phyloP scores from a whole-genome alignment of 35 echinoderm and acorn worm species.

The Holothuria glaberrima region DNA sequence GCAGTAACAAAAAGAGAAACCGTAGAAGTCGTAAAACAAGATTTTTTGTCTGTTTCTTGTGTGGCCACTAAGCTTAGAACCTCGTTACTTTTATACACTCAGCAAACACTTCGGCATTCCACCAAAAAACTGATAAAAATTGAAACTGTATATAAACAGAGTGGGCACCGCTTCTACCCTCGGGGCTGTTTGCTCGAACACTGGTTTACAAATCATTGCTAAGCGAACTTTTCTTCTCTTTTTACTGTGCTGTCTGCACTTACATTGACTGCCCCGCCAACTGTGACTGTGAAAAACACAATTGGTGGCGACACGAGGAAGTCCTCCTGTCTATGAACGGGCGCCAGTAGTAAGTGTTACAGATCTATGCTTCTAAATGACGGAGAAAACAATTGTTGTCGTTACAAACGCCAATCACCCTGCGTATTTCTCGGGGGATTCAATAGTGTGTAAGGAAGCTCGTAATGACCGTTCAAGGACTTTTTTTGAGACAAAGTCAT shows the following conservation, averaged over 20 bases:
- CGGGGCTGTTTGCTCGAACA: constrained; percentile 11
- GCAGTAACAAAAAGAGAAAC: too few species aligned
- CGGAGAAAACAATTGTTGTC: constrained; percentile 54
- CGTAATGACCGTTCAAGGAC: background rate
- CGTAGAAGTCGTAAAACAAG: too few species aligned
- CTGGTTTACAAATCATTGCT: background rate
- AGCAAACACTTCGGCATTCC: constrained; percentile 25
- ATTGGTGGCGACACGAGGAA: constrained; percentile 56
- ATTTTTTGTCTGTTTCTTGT: background rate
- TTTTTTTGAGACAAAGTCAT: background rate
- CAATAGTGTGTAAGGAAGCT: constrained; percentile 22
- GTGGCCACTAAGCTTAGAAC: background rate
- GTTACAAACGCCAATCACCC: constrained; percentile 53
- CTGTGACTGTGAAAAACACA: constrained; percentile 34
- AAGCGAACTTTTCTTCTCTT: constrained; percentile 35
- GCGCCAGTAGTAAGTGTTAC: constrained; percentile 57
- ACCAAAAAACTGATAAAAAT: constrained; percentile 40
- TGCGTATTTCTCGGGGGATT: constrained; percentile 43
- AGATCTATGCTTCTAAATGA: constrained; percentile 49
- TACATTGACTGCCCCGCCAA: constrained; percentile 30
- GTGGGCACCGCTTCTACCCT: constrained; percentile 6
- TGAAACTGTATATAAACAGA: constrained; percentile 16
- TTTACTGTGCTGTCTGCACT: constrained; percentile 23
- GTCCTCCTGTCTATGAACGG: constrained; percentile 52
- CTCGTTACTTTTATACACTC: constrained; percentile 10